A percentile compares a stretch with the other conserved stretches of the same genome.
phyloP scores from a whole-genome alignment of 1,140 invertebrate genomes.

The Conus betulinus region DNA sequence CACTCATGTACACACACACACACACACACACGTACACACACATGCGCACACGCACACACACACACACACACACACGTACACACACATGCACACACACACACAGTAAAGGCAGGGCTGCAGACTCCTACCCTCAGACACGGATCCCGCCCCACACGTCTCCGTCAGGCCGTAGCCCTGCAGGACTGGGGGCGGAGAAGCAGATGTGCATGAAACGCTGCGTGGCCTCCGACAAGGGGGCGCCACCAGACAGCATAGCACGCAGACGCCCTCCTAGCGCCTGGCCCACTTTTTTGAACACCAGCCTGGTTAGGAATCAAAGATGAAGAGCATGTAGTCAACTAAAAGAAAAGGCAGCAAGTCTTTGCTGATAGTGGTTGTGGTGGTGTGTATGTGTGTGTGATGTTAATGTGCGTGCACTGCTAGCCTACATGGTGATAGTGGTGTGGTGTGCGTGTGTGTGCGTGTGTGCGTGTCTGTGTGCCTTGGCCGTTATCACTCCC shows the following conservation, averaged over 20 bases:
- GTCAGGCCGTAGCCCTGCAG: constrained; percentile 98
- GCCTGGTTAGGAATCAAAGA: constrained; percentile 64
- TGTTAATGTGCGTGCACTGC: too few relatives aligned
- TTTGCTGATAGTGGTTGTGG: too few relatives aligned
- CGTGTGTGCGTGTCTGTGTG: too few relatives aligned
- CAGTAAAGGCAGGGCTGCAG: neutral
- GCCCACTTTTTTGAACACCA: constrained; percentile 87
- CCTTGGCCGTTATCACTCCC: too few relatives aligned
- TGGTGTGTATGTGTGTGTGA: too few relatives aligned
- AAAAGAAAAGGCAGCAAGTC: too few relatives aligned
- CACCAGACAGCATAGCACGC: constrained; percentile 91
- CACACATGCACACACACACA: neutral
- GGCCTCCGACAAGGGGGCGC: constrained; percentile 95
- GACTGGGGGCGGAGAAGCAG: constrained; percentile 92
- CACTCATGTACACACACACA: neutral
- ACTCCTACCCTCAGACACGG: constrained; percentile 86
- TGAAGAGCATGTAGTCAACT: too few relatives aligned
- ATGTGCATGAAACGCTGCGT: constrained; percentile 96
- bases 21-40: neutral
- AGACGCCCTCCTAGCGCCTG: constrained; percentile 90
- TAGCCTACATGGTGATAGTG: too few relatives aligned
- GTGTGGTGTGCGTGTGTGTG: too few relatives aligned
- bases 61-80: neutral
- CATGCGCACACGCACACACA: neutral
- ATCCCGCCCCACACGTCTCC: constrained; percentile 95